phyloP scores from a whole-genome alignment of 2,888 invertebrate species.

The Polyommatus iphigenia region DNA sequence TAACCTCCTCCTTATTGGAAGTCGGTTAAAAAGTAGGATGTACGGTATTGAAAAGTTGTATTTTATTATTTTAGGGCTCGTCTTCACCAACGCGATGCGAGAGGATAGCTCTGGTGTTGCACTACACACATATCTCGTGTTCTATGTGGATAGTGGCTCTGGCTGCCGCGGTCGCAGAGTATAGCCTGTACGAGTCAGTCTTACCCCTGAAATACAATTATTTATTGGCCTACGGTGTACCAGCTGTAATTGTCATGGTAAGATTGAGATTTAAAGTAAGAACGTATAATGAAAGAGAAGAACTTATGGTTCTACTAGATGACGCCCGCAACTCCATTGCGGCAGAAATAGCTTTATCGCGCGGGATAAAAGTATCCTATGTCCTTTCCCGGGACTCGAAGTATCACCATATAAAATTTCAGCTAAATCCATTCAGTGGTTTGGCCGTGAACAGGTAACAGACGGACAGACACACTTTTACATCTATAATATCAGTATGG shows the following conservation, averaged over 20 bases:
- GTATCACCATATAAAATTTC: too few relatives aligned
- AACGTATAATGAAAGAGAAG: neutral
- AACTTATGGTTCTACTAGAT: neutral
- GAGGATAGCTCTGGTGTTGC: conserved; percentile 83
- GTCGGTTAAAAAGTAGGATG: too few relatives aligned
- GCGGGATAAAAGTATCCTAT: too few relatives aligned
- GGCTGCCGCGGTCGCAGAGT: conserved; percentile 73
- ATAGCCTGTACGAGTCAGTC: conserved; percentile 81
- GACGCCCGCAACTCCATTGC: too few relatives aligned
- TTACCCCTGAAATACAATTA: conserved; percentile 81
- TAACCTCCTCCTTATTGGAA: too few relatives aligned
- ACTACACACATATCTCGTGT: conserved; percentile 85
- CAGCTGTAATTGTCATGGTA: conserved; percentile 84
- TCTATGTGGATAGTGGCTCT: conserved; percentile 86
- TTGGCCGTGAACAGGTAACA: neutral
- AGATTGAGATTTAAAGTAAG: conserved; percentile 47
- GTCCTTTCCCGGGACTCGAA: too few relatives aligned
- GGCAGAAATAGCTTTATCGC: too few relatives aligned
- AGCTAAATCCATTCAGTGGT: too few relatives aligned
- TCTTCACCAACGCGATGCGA: conserved; percentile 83
- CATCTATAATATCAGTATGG: neutral
- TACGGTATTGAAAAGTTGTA: neutral
- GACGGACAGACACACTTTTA: neutral
- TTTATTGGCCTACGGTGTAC: conserved; percentile 81
- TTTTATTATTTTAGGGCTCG: conserved; percentile 73